Evolutionary conservation across 2,888 invertebrate genomes (phyloP).

Genomic region (Prenolepis imparis): DNA sequence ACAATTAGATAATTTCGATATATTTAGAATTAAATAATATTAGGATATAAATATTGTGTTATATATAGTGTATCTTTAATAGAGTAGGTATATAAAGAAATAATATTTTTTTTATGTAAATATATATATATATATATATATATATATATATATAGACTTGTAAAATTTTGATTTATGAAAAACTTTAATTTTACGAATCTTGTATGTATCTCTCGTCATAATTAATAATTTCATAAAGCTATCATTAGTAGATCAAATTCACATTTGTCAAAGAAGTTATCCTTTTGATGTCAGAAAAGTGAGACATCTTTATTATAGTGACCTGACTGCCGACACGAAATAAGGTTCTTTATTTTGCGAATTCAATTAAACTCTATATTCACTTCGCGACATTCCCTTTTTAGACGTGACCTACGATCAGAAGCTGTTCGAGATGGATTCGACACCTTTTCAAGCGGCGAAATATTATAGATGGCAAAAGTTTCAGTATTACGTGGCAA

Average conservation of each 20-base stretch:
- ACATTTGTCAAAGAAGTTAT: not conserved
- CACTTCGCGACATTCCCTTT: constrained; percentile 14
- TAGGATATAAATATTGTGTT: not conserved
- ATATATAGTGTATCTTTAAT: not conserved
- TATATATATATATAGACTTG: not conserved
- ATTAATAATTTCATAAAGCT: not conserved
- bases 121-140: not conserved
- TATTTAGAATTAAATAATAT: too few relatives aligned
- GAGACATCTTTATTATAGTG: not conserved
- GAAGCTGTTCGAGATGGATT: constrained; percentile 1
- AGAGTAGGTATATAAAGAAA: not conserved
- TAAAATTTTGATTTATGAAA: not conserved
- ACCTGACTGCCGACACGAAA: constrained; percentile 5
- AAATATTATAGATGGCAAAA: constrained; percentile 5
- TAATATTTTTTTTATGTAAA: not conserved
- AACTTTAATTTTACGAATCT: not conserved
- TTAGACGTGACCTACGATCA: constrained; percentile 47
- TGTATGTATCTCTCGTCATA: not conserved
- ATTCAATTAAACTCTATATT: constrained; percentile 49
- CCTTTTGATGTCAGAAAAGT: not conserved
- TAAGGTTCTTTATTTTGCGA: constrained; percentile 25
- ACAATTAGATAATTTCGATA: too few relatives aligned
- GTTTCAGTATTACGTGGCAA: constrained; percentile 13
- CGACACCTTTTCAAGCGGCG: not conserved
- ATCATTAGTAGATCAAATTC: not conserved